Conservation (phyloP, 2,888 invertebrate species). For the Rapana venosa region DNA sequence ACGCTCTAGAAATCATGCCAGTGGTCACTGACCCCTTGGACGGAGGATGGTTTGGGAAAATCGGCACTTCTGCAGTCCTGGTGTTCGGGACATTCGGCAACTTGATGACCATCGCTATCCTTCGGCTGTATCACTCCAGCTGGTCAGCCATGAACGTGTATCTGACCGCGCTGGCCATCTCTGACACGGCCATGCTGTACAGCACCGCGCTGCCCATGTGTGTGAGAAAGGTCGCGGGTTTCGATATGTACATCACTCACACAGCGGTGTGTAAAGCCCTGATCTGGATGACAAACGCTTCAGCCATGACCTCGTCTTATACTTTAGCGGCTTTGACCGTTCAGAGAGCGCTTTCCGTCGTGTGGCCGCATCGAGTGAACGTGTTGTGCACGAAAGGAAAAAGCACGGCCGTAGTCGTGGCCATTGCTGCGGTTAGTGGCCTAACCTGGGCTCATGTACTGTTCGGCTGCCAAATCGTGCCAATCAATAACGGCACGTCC, state of each 20-base stretch:
- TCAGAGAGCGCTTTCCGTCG: slow-evolving; percentile 63
- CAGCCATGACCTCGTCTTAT: slow-evolving; percentile 65
- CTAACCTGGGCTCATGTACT: slow-evolving; percentile 57
- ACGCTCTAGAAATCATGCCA: background rate
- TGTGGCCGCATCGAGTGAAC: slow-evolving; percentile 62
- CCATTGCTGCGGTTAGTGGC: slow-evolving; percentile 49
- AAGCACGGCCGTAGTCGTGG: slow-evolving; percentile 47
- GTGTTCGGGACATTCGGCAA: slow-evolving; percentile 67
- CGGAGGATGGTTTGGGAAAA: slow-evolving; percentile 48
- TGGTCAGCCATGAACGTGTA: slow-evolving; percentile 62
- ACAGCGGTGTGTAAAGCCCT: slow-evolving; percentile 59
- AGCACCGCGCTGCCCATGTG: slow-evolving; percentile 63
- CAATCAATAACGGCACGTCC: slow-evolving; percentile 38
- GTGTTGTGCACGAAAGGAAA: slow-evolving; percentile 54
- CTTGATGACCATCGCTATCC: slow-evolving; percentile 56
- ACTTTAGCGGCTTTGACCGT: slow-evolving; percentile 66
- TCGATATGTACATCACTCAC: slow-evolving; percentile 57
- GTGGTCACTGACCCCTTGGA: background rate
- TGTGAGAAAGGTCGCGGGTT: slow-evolving; percentile 54
- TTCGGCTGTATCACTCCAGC: slow-evolving; percentile 55
- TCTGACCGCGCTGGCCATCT: slow-evolving; percentile 59
- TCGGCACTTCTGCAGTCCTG: slow-evolving; percentile 63
- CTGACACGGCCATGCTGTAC: slow-evolving; percentile 63
- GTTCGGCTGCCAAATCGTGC: slow-evolving; percentile 51
- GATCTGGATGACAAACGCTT: slow-evolving; percentile 62